Percentiles rank a stretch among this genome's conserved stretches.
Evolutionary conservation across 2,888 invertebrate genomes (phyloP).

Genomic region (Antheraea assamensis): DNA sequence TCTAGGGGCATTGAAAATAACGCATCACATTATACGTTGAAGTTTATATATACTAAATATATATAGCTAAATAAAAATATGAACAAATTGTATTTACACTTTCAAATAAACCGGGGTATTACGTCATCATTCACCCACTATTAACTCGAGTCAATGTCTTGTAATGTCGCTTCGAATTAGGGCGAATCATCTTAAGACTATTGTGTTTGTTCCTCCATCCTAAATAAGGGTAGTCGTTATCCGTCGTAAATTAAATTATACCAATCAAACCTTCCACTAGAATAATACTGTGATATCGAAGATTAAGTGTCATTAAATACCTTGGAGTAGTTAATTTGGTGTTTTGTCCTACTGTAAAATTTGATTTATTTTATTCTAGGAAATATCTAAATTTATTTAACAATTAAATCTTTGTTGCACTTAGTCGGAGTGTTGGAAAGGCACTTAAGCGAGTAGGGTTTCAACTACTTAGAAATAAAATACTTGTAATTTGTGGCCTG

Average conservation of each 20-base stretch:
- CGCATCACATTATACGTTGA: background rate
- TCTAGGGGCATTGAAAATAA: slow-evolving; percentile 12
- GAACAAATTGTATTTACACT: background rate
- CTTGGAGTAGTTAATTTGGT: background rate
- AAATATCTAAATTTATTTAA: background rate
- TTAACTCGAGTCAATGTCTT: slow-evolving; percentile 5
- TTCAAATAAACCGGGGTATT: background rate
- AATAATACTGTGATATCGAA: background rate
- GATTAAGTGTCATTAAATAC: background rate
- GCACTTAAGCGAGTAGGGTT: background rate
- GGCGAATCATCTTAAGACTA: background rate
- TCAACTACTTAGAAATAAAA: background rate
- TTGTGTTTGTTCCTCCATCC: background rate
- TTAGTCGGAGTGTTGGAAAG: background rate
- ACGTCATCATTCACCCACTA: background rate
- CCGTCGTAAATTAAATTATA: background rate
- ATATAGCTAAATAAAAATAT: background rate
- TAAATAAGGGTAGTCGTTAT: background rate
- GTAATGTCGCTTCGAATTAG: background rate
- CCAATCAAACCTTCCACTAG: background rate
- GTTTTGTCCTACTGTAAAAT: background rate
- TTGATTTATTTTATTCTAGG: background rate
- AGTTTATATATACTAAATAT: background rate
- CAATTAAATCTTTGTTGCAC: background rate
- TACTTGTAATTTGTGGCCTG: background rate